Evolutionary conservation across 1,140 invertebrate genomes (phyloP), one percentile per base, ranked within the genome.

Genomic region (Drosophila melanica): DNA sequence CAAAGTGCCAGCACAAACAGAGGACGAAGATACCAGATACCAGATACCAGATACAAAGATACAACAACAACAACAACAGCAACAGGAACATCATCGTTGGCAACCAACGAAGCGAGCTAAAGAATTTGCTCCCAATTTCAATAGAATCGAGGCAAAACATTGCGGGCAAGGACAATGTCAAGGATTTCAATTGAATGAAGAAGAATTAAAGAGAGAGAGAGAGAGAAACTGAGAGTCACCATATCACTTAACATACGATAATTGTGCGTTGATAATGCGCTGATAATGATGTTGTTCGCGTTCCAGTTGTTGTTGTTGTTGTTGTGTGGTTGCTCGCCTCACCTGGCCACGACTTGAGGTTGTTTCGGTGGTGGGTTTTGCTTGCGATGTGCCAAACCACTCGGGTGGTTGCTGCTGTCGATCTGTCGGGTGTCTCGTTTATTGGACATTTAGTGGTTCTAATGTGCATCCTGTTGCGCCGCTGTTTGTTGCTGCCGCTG

Each of bases 241-340:
- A 54, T 86, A 86, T 86, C 81, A 58, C 82, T 87, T 86, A 79
- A 79, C 82, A 87, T 72, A 79, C 59, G 82, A 86, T 87, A 86
- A 86, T 87, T 85, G 81, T 81, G 65, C 85, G 81, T 85, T 85
- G 72, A 77, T 77, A 75, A 75, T 77, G 75, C 62, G 9, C 55
- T 57, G 72, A 77, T 63, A 64, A 68, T 74, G 64, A 74, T 71
- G 51, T 72, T 64, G 14, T 57, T 35, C 39, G 7, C 27, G 7
- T 20, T 20, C 16, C 11, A 7, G 53, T 65, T 16, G 33, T 45
- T 42, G 14, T 20, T 37, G 23, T 27, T 57, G 18, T 59, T 47
- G 30, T 47, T 10, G 14, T 54, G 47, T 47, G 37, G 47, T 45
- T 39, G 41, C 12, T 20, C 41, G 8, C 14, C 59, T 70, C 55